These are phyloP conservation scores for Elaeidobius kamerunicus DNA, from an alignment of 2,888 invertebrate genomes.

Conservation along the genomic window DNA sequence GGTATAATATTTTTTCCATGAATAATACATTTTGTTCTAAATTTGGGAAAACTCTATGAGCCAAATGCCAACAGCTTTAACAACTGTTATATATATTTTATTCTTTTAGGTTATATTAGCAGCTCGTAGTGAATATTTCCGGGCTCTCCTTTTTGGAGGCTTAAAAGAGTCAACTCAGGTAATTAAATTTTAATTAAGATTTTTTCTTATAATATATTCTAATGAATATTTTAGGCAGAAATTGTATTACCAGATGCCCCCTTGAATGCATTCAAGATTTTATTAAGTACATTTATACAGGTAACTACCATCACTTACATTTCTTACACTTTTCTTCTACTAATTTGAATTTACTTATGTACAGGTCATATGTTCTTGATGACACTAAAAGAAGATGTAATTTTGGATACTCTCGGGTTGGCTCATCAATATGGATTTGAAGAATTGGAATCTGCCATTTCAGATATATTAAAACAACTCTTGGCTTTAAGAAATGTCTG, in stretches of 20 bases:
- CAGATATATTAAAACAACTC: conserved; percentile 87
- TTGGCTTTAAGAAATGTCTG: conserved; percentile 88
- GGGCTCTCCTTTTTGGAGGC: conserved; percentile 79
- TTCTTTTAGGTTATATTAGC: conserved; percentile 74
- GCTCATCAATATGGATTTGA: conserved; percentile 95
- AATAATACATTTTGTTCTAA: not conserved
- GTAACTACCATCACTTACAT: too few relatives aligned
- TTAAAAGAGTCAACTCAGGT: conserved; percentile 69
- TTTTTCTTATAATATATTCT: too few relatives aligned
- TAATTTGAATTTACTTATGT: conserved; percentile 24
- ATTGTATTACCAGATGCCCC: conserved; percentile 83
- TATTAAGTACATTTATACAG: conserved; percentile 95
- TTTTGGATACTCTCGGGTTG: conserved; percentile 74
- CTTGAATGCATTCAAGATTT: conserved; percentile 79
- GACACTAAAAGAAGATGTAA: conserved; percentile 64
- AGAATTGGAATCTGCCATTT: conserved; percentile 87
- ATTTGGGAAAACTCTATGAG: too few relatives aligned
- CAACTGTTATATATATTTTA: too few relatives aligned
- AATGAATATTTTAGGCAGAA: conserved; percentile 67
- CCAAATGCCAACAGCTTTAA: too few relatives aligned
- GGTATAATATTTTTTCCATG: conserved; percentile 41
- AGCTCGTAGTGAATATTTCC: conserved; percentile 93
- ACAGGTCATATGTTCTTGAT: conserved; percentile 65
- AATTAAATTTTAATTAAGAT: not conserved
- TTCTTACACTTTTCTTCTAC: too few relatives aligned